A percentile compares a stretch with the other conserved stretches of the same genome.
Evolutionary conservation across 2,888 invertebrate genomes (phyloP).

Genomic region (Nematopogon swammerdamellus): DNA sequence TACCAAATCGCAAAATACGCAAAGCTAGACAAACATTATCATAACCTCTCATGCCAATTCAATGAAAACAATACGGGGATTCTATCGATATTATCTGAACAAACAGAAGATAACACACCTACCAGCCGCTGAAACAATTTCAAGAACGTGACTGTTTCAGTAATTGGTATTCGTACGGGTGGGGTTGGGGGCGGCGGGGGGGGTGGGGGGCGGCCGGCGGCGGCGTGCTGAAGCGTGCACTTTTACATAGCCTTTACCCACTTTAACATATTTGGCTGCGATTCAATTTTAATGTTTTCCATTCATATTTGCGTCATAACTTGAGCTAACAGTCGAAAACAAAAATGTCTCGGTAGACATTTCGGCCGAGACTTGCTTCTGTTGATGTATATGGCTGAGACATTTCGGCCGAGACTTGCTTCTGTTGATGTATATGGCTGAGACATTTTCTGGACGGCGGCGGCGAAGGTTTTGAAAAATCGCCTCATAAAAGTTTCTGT

Average conservation of each 20-base stretch:
- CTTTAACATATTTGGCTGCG: slow-evolving; percentile 46
- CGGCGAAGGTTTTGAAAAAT: background rate
- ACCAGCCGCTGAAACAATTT: background rate
- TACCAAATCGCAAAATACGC: background rate
- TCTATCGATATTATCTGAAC: background rate
- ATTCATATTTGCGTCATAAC: slow-evolving; percentile 47
- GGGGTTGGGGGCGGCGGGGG: slow-evolving; percentile 18
- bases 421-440: background rate
- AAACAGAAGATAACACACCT: background rate
- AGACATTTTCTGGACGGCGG: too few species aligned
- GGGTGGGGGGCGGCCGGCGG: slow-evolving; percentile 42
- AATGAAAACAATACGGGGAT: background rate
- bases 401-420: background rate
- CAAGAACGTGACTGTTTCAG: background rate
- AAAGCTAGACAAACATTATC: background rate
- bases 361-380: background rate
- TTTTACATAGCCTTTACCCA: slow-evolving; percentile 20
- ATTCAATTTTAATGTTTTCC: slow-evolving; percentile 45
- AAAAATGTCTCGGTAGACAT: slow-evolving; percentile 29
- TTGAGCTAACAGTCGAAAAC: slow-evolving; percentile 40
- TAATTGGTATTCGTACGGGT: background rate
- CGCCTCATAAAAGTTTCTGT: background rate
- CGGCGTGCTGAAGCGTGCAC: slow-evolving; percentile 15
- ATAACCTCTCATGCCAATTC: background rate
- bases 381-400: background rate